Conservation (phyloP, 2,113 vertebrate species). For the Thamnaconus septentrionalis region DNA sequence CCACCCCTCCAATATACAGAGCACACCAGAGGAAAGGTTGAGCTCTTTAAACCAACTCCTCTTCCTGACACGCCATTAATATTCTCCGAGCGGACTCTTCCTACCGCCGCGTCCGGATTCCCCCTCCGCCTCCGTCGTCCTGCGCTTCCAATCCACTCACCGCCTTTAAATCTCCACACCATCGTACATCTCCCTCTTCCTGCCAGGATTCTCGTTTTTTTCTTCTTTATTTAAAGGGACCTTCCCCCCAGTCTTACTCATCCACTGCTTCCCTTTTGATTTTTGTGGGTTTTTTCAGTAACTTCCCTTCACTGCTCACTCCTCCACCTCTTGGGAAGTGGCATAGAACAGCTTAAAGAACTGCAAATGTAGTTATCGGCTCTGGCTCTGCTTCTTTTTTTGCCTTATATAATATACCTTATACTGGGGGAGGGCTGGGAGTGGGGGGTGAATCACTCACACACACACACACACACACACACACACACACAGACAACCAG, state of each 20-base stretch:
- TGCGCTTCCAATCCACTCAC: slow-evolving; percentile 28
- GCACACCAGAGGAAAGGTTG: slow-evolving; percentile 51
- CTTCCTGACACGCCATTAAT: slow-evolving; percentile 72
- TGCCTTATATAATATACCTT: too few species aligned
- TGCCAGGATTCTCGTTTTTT: not conserved
- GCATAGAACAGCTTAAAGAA: slow-evolving; percentile 74
- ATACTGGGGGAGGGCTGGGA: too few species aligned
- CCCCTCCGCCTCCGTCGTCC: slow-evolving; percentile 20
- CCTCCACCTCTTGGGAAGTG: slow-evolving; percentile 68
- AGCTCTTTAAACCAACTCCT: slow-evolving; percentile 66
- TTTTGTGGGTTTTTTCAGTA: slow-evolving; percentile 37
- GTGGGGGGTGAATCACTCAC: too few species aligned
- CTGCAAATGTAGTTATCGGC: slow-evolving; percentile 73
- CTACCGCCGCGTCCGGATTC: not conserved
- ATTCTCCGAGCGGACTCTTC: slow-evolving; percentile 63
- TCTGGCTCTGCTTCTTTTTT: slow-evolving; percentile 29
- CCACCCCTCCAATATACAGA: too few species aligned
- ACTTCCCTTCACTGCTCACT: slow-evolving; percentile 25
- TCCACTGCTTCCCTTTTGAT: slow-evolving; percentile 39
- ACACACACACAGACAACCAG: too few species aligned
- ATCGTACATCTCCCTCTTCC: slow-evolving; percentile 47
- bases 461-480: too few species aligned
- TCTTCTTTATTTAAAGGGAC: not conserved
- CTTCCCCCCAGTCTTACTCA: slow-evolving; percentile 34
- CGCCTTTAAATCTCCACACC: slow-evolving; percentile 50